Base-by-base conservation (phyloP, 2,113 vertebrate species). In the Colius striatus region DNA sequence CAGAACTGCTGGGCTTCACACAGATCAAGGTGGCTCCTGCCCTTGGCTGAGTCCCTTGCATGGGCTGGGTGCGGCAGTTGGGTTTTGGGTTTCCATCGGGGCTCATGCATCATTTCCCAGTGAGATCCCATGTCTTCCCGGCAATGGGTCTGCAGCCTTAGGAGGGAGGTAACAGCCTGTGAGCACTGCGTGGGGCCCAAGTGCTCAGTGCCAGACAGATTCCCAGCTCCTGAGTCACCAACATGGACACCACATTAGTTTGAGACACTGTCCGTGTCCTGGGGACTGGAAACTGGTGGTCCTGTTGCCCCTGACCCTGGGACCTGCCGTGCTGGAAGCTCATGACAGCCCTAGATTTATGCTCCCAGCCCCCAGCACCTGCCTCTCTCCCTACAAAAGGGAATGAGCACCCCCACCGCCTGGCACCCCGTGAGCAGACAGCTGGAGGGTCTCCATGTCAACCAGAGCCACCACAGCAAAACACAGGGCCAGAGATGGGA, bases 401-500 rank as follows among this genome's bases (percentile, higher is more conserved):
- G 76, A 87, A 55, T 0, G 0, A 86, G 47, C 34, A 29, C 61
- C 74, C 70, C 62, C 65, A 50, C 41, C 1, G 2, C 67, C 63
- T 74, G 60, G 63, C 92, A 92, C 80, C 51, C 53, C 1, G 1
- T 4, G 10, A 73, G 55, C 68, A 47, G 94, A 92, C 92, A 97
- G 94, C 95, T 97, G 95, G n/a, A 54, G 83, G 23, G 86, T 96
- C 92, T 94, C 95, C 91, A 93, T 95, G 91, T 95, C 96, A 97
- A 94, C 92, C 76, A 55, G 21, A 68, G 43, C n/a, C 70, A 85
- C 75, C 57, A 75, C 51, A 94, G 68, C 55, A 94, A 94, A 95
- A 95, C 91, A 97, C 23, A 62, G 54, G 60, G 23, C 47, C 47
- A 50, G 0, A 12, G 26, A 58, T 0, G 0, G n/a, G 34, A n/a